phyloP scores from a whole-genome alignment of 2,888 invertebrate species.

The Drosophila villosipedis region DNA sequence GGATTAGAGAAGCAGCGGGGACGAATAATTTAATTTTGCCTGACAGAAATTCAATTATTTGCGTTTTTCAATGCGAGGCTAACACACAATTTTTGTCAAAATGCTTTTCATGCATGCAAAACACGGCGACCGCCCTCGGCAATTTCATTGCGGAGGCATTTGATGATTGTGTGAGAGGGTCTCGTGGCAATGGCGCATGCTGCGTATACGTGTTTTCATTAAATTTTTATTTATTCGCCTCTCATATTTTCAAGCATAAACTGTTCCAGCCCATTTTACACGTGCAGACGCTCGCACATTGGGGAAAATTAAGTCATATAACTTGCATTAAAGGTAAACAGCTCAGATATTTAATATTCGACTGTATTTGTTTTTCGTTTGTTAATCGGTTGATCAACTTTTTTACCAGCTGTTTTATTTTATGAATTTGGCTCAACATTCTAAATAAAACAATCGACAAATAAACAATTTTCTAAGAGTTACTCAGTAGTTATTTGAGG shows the following conservation, averaged over 20 bases:
- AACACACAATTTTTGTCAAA: slow-evolving; percentile 62
- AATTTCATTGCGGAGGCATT: slow-evolving; percentile 22
- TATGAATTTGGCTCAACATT: neutral
- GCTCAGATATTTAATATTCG: neutral
- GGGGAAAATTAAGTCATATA: neutral
- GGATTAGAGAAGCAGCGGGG: slow-evolving; percentile 13
- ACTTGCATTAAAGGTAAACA: neutral
- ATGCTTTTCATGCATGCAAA: slow-evolving; percentile 65
- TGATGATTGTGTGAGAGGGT: neutral
- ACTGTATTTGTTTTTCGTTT: neutral
- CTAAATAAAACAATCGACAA: accelerated
- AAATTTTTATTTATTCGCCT: slow-evolving; percentile 71
- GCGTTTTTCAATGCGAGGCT: slow-evolving; percentile 60
- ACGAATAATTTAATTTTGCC: slow-evolving; percentile 65
- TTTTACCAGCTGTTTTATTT: neutral
- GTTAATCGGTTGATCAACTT: neutral
- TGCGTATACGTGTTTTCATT: slow-evolving; percentile 76
- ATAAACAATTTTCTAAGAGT: neutral
- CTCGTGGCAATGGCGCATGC: slow-evolving; percentile 41
- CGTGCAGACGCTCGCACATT: slow-evolving; percentile 13
- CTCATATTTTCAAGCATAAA: slow-evolving; percentile 57
- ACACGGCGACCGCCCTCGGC: slow-evolving; percentile 41
- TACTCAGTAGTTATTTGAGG: neutral
- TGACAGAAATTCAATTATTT: slow-evolving; percentile 76
- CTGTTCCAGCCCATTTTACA: slow-evolving; percentile 12